phyloP scores from a whole-genome alignment of 2,888 invertebrate species.

The Fissipunctia ypsillon region DNA sequence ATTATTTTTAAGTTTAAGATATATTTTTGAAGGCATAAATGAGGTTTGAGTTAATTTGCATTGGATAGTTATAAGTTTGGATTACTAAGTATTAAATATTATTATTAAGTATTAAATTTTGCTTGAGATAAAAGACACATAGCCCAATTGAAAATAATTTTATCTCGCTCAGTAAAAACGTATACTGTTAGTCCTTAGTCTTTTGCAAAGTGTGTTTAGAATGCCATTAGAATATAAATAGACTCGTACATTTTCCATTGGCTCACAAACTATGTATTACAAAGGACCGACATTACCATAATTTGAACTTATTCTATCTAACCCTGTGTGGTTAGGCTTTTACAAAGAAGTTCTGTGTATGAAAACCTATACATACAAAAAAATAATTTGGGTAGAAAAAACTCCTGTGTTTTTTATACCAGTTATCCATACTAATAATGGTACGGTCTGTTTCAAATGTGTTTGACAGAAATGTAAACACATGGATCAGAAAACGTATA shows the following conservation, averaged over 20 bases:
- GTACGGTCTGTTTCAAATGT: neutral
- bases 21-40: neutral
- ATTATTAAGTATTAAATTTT: neutral
- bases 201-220: slow-evolving; percentile 6
- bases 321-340: slow-evolving; percentile 11
- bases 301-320: slow-evolving; percentile 37
- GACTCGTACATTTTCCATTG: slow-evolving; percentile 44
- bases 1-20: neutral
- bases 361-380: slow-evolving; percentile 4
- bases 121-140: neutral
- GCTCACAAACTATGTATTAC: slow-evolving; percentile 41
- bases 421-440: slow-evolving; percentile 24
- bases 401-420: too few relatives aligned
- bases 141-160: slow-evolving; percentile 3
- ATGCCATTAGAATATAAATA: slow-evolving; percentile 51
- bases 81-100: slow-evolving; percentile 10
- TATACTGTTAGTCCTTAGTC: neutral
- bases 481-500: neutral
- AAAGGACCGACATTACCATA: slow-evolving; percentile 47
- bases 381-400: neutral
- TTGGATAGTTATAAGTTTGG: neutral
- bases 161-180: neutral
- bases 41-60: neutral
- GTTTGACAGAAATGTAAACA: neutral
- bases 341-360: slow-evolving; percentile 22